Conservation (phyloP, 2,888 invertebrate species). For the Odontothrips loti region DNA sequence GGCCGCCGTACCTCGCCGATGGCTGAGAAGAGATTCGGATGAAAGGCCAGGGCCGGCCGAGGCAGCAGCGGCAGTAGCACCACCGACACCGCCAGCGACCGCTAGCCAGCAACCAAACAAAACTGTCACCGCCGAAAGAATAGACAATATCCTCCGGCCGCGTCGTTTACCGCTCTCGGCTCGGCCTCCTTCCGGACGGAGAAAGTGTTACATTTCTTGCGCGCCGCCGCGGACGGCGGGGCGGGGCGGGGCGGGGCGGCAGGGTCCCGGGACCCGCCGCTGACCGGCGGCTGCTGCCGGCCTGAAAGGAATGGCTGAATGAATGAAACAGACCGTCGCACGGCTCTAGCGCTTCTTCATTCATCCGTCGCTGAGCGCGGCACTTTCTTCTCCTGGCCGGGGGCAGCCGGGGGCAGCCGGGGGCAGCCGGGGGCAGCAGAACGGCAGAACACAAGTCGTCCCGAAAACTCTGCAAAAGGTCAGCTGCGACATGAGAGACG, state of each 20-base stretch:
- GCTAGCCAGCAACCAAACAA: background rate
- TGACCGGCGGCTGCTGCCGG: too few species aligned
- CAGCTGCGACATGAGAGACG: too few species aligned
- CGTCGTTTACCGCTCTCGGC: too few species aligned
- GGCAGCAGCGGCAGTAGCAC: background rate
- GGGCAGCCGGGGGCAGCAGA: too few species aligned
- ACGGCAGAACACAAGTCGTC: too few species aligned
- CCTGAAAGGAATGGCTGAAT: too few species aligned
- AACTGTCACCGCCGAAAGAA: background rate
- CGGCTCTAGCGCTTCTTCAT: too few species aligned
- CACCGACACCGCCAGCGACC: background rate
- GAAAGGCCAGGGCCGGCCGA: background rate
- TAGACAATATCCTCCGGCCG: background rate
- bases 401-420: too few species aligned
- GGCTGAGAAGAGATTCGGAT: background rate
- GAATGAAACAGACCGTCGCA: too few species aligned
- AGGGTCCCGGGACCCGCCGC: background rate
- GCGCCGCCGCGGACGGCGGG: background rate
- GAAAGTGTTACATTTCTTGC: slow-evolving; percentile 18
- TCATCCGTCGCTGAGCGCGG: too few species aligned
- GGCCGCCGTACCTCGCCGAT: background rate
- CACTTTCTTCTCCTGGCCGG: too few species aligned
- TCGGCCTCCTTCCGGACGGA: background rate
- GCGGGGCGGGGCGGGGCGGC: background rate
- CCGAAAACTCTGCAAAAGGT: too few species aligned